Base-by-base conservation (phyloP, 2,113 vertebrate genomes). In the Amblyopsis rosae region DNA sequence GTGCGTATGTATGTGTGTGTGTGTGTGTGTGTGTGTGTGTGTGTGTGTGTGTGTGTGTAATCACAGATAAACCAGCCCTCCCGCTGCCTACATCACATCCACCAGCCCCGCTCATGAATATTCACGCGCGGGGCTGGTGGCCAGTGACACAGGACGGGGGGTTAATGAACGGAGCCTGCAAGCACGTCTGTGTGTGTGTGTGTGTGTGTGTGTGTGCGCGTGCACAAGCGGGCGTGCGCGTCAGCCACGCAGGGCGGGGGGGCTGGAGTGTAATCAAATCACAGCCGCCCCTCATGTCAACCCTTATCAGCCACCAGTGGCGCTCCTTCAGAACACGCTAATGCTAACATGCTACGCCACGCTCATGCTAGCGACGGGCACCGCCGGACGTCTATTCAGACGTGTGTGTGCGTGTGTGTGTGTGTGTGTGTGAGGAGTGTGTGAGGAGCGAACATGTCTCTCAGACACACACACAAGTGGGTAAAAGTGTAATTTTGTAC, bases 211-310 rank as follows among this genome's bases (percentile, higher is more conserved):
- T 15, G 41, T 65, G 8, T 58, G 65, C 19, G 7, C 12, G 48
- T 58, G 51, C n/a, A n/a, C n/a, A n/a, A n/a, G 32, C 10, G 35
- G 0, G 63, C 1, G 19, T 17, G 33, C 9, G 32, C 62, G 8
- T 54, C 62, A 9, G 15, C 19, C 8, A 51, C 63, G n/a, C 72
- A 60, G 67, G 85, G 59, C 77, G 63, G 59, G 77, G 81, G 75
- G 86, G 80, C 63, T 70, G 81, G 80, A 61, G 74, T 71, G 78
- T 90, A 89, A 92, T 88, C 85, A 85, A 85, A 91, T 90, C 82
- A 81, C 77, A 79, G 78, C 72, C 67, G 32, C 64, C 82, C 81
- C 55, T 82, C 67, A 70, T 84, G 86, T 81, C 82, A 57, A 47
- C 77, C 81, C 73, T 87, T 84, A 88, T 90, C 89, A 89, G 81